Conservation (phyloP, 2,113 vertebrate species). For the Ibidorhyncha struthersii region DNA sequence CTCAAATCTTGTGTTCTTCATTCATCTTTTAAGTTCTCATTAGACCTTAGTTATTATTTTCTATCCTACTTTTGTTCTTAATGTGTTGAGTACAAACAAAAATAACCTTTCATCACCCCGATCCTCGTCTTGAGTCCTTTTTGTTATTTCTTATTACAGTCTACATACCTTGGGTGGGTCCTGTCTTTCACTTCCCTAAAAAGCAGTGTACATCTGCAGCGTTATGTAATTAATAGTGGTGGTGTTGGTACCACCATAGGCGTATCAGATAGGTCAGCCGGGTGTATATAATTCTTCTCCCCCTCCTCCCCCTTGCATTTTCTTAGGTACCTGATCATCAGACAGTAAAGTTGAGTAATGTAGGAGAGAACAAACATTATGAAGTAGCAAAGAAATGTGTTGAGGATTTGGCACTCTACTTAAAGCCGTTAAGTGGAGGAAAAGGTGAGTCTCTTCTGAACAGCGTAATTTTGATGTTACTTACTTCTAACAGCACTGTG, state of each 20-base stretch:
- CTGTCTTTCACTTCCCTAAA: not conserved
- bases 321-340: constrained; percentile 87
- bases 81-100: not conserved
- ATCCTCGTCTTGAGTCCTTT: not conserved
- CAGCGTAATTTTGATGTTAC: not conserved
- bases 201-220: constrained; percentile 11
- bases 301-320: not conserved
- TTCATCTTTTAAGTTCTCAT: not conserved
- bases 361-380: constrained; percentile 90
- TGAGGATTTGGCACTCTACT: constrained; percentile 94
- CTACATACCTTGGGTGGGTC: not conserved
- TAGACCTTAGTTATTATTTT: not conserved
- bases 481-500: not conserved
- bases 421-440: constrained; percentile 90
- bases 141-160: not conserved
- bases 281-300: not conserved
- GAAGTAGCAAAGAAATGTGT: constrained; percentile 91
- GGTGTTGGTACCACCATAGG: not conserved
- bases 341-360: constrained; percentile 85
- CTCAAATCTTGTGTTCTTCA: not conserved
- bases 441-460: constrained; percentile 83
- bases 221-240: not conserved
- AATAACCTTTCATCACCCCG: not conserved
- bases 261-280: not conserved
- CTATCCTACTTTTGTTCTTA: not conserved